These are phyloP conservation scores for Arbacia lixula DNA, from an alignment of 53 echinoderm and acorn worm species.

Conservation along the genomic window DNA sequence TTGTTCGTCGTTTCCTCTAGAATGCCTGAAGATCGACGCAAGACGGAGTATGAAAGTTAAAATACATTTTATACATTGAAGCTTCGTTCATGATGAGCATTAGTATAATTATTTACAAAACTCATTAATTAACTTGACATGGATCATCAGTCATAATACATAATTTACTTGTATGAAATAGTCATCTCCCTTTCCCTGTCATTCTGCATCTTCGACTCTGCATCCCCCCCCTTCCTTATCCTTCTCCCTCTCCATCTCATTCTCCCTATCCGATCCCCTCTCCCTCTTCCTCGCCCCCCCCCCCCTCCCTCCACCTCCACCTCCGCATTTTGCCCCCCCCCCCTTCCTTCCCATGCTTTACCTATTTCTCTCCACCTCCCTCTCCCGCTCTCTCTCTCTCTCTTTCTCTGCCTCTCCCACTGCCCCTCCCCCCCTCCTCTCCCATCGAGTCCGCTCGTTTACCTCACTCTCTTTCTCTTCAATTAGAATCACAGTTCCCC, in stretches of 20 bases:
- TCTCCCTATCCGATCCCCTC: background rate
- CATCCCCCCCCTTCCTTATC: background rate
- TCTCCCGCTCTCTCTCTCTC: background rate
- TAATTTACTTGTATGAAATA: too few relatives aligned
- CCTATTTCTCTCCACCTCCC: background rate
- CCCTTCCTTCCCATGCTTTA: background rate
- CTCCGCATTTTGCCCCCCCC: background rate
- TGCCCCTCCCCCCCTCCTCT: background rate
- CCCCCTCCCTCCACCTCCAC: background rate
- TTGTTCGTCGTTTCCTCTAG: too few relatives aligned
- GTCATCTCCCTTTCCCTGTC: too few relatives aligned
- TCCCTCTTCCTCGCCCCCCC: background rate
- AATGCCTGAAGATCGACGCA: too few relatives aligned
- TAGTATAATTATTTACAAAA: too few relatives aligned
- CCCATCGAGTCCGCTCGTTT: background rate
- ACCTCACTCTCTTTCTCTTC: background rate
- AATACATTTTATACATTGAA: too few relatives aligned
- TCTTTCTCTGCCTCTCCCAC: background rate
- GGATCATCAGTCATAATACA: too few relatives aligned
- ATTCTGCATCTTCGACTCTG: constrained; percentile 4
- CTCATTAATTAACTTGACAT: too few relatives aligned
- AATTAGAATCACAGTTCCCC: background rate
- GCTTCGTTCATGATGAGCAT: too few relatives aligned
- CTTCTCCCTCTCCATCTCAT: background rate
- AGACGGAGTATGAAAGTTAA: too few relatives aligned